A percentile compares a stretch with the other conserved stretches of the same genome.
Evolutionary conservation across 2,113 vertebrate species (phyloP).

Genomic region (Tetraodon nigroviridis): DNA sequence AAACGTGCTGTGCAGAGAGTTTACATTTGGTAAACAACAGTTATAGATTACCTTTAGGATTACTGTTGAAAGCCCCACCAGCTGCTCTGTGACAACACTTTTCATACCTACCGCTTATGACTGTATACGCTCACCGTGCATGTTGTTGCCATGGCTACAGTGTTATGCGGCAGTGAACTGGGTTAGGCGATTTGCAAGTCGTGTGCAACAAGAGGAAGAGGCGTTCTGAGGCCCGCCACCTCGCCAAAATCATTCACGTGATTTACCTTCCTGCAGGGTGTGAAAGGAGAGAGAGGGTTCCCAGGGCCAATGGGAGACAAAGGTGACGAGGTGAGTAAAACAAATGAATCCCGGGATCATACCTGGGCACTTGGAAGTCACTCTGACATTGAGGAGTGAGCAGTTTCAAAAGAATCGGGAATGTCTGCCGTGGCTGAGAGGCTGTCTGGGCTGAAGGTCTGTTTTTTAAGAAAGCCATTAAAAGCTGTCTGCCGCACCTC

Average conservation of each 20-base stretch:
- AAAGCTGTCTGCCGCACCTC: constrained; percentile 17
- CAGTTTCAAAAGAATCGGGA: constrained; percentile 42
- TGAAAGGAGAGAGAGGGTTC: constrained; percentile 94
- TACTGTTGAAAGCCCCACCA: constrained; percentile 34
- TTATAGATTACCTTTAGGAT: constrained; percentile 31
- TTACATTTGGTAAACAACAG: constrained; percentile 14
- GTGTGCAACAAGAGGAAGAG: constrained; percentile 26
- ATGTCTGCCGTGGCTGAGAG: constrained; percentile 25
- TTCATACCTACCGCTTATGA: constrained; percentile 24
- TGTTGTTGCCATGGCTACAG: constrained; percentile 69
- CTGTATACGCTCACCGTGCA: constrained; percentile 27
- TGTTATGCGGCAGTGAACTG: constrained; percentile 28
- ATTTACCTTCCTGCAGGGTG: constrained; percentile 77
- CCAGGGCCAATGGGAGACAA: constrained; percentile 87
- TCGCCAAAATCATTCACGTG: constrained; percentile 37
- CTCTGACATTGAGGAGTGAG: constrained; percentile 32
- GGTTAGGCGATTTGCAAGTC: constrained; percentile 32
- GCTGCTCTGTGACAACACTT: constrained; percentile 30
- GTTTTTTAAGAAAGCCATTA: constrained; percentile 39
- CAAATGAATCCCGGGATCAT: neutral
- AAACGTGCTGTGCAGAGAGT: constrained; percentile 18
- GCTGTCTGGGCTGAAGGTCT: constrained; percentile 3
- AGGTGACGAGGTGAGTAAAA: constrained; percentile 86
- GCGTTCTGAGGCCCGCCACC: constrained; percentile 47
- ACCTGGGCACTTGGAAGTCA: constrained; percentile 12